phyloP scores from a whole-genome alignment of 2,113 vertebrate species.

The Gadus chalcogrammus region DNA sequence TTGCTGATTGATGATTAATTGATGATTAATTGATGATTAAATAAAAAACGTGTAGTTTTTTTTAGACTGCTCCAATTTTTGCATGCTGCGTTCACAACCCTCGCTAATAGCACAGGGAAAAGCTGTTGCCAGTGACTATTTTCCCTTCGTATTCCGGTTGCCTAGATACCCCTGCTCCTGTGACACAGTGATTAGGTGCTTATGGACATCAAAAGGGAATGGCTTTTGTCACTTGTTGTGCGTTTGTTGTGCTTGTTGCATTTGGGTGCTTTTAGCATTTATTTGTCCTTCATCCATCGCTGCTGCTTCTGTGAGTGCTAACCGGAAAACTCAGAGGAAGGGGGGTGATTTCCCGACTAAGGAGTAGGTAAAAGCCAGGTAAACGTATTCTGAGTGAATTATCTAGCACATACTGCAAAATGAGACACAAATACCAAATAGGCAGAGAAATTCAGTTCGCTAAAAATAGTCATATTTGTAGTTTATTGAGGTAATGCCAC shows the following conservation, averaged over 20 bases:
- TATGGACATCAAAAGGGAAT: conserved; percentile 38
- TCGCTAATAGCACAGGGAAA: neutral
- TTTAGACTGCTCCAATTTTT: neutral
- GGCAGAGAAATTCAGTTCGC: too few relatives aligned
- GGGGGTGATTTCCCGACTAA: too few relatives aligned
- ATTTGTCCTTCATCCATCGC: neutral
- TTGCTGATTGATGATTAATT: too few relatives aligned
- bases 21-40: too few relatives aligned
- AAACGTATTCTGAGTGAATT: too few relatives aligned
- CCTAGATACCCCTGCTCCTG: conserved; percentile 48
- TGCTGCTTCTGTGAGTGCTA: neutral
- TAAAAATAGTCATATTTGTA: too few relatives aligned
- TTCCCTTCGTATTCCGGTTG: conserved; percentile 30
- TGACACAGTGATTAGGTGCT: conserved; percentile 40
- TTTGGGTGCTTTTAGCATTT: conserved; percentile 7
- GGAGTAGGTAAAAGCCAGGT: too few relatives aligned
- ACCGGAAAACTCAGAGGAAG: neutral
- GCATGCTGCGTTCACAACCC: conserved; percentile 11
- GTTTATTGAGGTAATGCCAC: too few relatives aligned
- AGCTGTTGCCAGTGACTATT: conserved; percentile 3
- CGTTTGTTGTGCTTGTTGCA: neutral
- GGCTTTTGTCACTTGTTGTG: conserved; percentile 1
- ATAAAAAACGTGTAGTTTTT: too few relatives aligned
- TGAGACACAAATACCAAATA: too few relatives aligned
- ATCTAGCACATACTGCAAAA: too few relatives aligned